Percentiles rank a stretch among this genome's conserved stretches.
Evolutionary conservation across 2,113 vertebrate genomes (phyloP).

Genomic region (Malurus elegans): DNA sequence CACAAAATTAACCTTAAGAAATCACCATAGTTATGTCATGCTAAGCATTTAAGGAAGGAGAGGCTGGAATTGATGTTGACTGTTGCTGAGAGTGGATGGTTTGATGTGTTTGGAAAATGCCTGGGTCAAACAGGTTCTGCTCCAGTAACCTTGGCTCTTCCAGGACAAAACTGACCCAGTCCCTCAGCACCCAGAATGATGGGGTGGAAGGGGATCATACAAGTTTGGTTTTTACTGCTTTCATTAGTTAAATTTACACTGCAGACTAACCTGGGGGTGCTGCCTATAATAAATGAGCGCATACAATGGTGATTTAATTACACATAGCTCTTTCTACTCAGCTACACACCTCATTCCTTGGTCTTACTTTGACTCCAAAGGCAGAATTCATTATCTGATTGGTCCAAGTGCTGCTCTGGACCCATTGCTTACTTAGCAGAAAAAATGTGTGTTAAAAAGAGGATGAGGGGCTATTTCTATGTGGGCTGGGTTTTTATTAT

Average conservation of each 20-base stretch:
- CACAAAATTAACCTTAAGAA: neutral
- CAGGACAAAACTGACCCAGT: neutral
- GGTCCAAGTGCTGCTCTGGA: neutral
- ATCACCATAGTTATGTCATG: neutral
- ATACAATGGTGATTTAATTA: neutral
- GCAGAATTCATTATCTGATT: neutral
- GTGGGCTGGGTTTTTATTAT: conserved; percentile 23
- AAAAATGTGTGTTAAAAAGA: neutral
- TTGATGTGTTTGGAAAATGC: neutral
- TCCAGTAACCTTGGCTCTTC: neutral
- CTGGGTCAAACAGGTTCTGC: neutral
- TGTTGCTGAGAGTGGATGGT: neutral
- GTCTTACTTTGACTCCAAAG: neutral
- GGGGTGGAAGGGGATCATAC: fast-evolving
- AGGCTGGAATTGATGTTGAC: neutral
- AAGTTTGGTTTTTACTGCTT: neutral
- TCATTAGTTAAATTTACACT: neutral
- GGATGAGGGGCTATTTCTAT: neutral
- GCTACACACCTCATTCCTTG: neutral
- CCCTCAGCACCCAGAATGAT: neutral
- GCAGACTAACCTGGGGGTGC: neutral
- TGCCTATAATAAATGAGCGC: neutral
- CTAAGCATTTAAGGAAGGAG: neutral
- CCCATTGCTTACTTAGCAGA: conserved; percentile 31
- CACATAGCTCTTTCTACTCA: neutral